These are phyloP conservation scores for Hydractinia echinata DNA, from an alignment of 30 jellyfish, hydroid and myxozoan species.

Conservation along the genomic window DNA sequence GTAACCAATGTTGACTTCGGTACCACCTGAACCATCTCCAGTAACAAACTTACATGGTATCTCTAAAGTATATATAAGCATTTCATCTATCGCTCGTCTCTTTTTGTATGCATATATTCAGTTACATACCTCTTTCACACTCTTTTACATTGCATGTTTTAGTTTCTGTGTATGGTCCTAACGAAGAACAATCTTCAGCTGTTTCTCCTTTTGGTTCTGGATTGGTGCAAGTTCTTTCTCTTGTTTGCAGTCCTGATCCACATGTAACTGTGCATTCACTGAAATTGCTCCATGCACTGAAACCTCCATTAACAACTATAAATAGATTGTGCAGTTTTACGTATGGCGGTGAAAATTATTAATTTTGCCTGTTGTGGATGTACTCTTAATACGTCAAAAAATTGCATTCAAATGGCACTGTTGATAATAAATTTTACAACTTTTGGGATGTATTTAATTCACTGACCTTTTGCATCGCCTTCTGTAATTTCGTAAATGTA, in stretches of 20 bases:
- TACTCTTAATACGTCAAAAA: no score
- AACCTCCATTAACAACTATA: slow-evolving; percentile 13
- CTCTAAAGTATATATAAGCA: background rate
- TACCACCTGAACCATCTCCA: slow-evolving; percentile 1
- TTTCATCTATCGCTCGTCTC: background rate
- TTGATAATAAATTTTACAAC: background rate
- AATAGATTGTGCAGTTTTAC: no score
- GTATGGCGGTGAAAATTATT: no score
- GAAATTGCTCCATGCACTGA: slow-evolving; percentile 10
- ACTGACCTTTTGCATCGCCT: background rate
- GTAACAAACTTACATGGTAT: background rate
- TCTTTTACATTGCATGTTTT: slow-evolving; percentile 1
- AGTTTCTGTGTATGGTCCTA: slow-evolving; percentile 22
- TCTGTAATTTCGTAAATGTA: background rate
- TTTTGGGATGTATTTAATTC: background rate
- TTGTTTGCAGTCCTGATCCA: slow-evolving; percentile 2
- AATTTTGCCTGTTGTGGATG: no score
- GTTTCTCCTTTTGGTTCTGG: slow-evolving; percentile 27
- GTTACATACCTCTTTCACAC: background rate
- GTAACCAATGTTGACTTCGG: background rate
- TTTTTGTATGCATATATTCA: background rate
- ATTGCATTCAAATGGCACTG: no score
- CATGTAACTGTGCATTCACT: slow-evolving; percentile 23
- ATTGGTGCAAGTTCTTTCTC: slow-evolving; percentile 15
- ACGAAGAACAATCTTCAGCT: background rate